phyloP scores from a whole-genome alignment of 1,140 invertebrate species.

The Euura lappo region DNA sequence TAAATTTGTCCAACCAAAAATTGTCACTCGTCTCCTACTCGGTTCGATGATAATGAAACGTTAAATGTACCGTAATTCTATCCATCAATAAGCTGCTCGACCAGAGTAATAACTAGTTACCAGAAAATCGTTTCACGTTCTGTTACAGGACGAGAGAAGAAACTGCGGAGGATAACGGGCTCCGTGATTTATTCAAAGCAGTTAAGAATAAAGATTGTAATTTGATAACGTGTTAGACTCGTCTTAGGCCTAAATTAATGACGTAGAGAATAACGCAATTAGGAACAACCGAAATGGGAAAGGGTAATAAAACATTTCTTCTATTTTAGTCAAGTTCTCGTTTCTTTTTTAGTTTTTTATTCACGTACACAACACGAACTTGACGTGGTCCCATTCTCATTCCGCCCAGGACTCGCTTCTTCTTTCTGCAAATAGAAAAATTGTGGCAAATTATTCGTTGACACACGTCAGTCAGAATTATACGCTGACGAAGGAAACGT shows the following conservation, averaged over 20 bases:
- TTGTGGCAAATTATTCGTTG: too few species aligned
- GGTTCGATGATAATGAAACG: neutral
- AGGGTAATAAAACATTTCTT: neutral
- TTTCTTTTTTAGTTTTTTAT: neutral
- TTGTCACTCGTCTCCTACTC: neutral
- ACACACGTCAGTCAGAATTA: too few species aligned
- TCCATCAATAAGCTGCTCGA: neutral
- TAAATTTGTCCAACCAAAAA: neutral
- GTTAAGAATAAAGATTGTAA: constrained; percentile 48
- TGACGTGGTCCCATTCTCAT: neutral
- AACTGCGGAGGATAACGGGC: constrained; percentile 38
- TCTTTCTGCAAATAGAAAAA: too few species aligned
- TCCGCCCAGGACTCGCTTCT: too few species aligned
- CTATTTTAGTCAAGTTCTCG: neutral
- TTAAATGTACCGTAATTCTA: neutral
- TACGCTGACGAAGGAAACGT: too few species aligned
- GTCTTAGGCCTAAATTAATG: neutral
- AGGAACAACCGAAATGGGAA: neutral
- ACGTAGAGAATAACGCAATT: neutral
- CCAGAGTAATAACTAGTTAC: neutral
- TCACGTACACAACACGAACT: neutral
- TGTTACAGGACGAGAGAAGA: constrained; percentile 41
- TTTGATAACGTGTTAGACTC: constrained; percentile 31
- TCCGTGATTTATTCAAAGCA: constrained; percentile 46
- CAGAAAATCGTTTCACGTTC: constrained; percentile 13